A percentile compares a stretch with the other conserved stretches of the same genome.
Evolutionary conservation across 2,113 vertebrate genomes (phyloP).

Genomic region (Piprites chloris): DNA sequence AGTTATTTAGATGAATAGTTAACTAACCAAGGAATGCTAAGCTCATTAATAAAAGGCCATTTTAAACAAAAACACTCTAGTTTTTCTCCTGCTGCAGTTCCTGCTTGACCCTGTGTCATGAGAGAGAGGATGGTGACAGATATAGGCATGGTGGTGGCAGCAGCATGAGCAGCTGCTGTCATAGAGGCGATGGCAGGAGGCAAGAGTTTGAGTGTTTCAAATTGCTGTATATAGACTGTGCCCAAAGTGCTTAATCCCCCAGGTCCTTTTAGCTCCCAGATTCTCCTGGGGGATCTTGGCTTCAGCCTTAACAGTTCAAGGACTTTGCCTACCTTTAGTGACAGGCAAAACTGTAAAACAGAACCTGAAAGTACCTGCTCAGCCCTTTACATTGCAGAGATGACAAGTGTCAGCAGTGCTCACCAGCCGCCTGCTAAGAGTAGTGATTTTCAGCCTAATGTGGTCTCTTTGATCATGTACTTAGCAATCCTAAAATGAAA

Average conservation of each 20-base stretch:
- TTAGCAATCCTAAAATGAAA: background rate
- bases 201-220: background rate
- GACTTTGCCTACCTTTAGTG: background rate
- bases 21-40: background rate
- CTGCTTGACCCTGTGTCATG: fast-evolving
- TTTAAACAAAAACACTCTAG: fast-evolving
- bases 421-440: background rate
- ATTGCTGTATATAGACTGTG: background rate
- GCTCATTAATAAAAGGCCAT: background rate
- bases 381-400: background rate
- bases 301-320: background rate
- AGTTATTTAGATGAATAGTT: background rate
- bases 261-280: background rate
- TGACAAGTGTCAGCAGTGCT: background rate
- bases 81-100: background rate
- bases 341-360: background rate
- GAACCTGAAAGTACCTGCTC: background rate
- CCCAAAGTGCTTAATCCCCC: background rate
- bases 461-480: background rate
- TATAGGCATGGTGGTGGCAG: background rate
- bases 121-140: background rate
- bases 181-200: background rate
- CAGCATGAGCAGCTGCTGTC: background rate
- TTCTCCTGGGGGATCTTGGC: background rate
- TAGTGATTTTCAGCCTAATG: fast-evolving